Percentiles rank a stretch among this genome's conserved stretches.
Evolutionary conservation across 2,797 vertebrate species (phyloP).

Genomic region (Oceanodroma leucorhoa): DNA sequence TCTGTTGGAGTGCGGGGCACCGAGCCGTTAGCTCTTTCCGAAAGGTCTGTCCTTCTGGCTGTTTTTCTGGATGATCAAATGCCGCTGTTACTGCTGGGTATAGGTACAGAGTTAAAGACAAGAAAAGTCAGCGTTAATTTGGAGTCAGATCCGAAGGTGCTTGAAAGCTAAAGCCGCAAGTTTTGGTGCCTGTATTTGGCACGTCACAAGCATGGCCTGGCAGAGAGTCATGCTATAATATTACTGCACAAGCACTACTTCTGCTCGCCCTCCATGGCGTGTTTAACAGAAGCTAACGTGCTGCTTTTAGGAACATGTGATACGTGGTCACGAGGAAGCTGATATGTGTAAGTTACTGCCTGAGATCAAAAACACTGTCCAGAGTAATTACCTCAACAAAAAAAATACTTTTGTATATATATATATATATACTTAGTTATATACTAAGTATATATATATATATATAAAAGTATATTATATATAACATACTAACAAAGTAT

Average conservation of each 20-base stretch:
- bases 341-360: not conserved
- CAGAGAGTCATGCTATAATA: not conserved
- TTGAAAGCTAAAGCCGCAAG: not conserved
- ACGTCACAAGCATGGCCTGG: fast-evolving
- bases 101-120: not conserved
- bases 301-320: not conserved
- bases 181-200: too few species aligned
- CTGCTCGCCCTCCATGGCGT: fast-evolving
- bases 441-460: too few species aligned
- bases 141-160: not conserved
- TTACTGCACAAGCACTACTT: not conserved
- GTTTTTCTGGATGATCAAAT: not conserved
- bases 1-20: not conserved
- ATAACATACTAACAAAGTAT: too few species aligned
- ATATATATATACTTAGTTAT: too few species aligned
- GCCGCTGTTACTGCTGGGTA: too few species aligned
- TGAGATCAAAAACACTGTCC: not conserved
- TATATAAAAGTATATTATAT: too few species aligned
- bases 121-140: not conserved
- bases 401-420: too few species aligned
- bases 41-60: not conserved
- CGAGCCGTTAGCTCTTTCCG: fast-evolving
- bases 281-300: not conserved
- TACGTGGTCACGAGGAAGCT: not conserved
- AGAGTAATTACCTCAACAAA: not conserved